Evolutionary conservation across 2,888 invertebrate genomes (phyloP), one percentile per base, ranked within the genome.

Genomic region (Stenotaenia linearis): DNA sequence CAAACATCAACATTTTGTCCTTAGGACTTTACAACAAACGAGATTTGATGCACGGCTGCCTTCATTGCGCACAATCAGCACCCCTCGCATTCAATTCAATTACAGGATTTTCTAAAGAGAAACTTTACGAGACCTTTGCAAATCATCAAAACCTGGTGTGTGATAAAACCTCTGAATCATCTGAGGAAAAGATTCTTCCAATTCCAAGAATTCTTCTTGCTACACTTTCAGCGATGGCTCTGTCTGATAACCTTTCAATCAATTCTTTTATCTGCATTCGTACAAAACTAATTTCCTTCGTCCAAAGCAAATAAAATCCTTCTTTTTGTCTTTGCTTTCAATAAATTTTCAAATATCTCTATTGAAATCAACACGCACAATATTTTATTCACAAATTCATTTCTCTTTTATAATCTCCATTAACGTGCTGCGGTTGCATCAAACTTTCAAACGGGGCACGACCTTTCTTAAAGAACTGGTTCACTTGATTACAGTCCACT

Each of bases 71-170:
- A 61, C 61, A 61, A 61, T 61, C 61, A 61, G 25, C 61, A 23
- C 23, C 23, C 61, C 25, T 1, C 61, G 2, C 61, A n/a, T n/a
- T n/a, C n/a, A 61, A 61, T 61, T 61, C 61, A 61, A 61, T 61
- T 61, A 61, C 61, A 25, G 45, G 45, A 23, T 61, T 61, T 61
- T 61, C 61, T 61, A 61, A 61, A 61, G 61, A 61, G 61, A 61
- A 61, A 61, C 61, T 61, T 61, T 61, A 61, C 61, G 4, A 61
- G 61, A 61, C 61, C 61, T 25, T 61, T 61, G 61, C 23, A 61
- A 61, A 28, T 61, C 61, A 61, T 61, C 61, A 61, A 5, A 61
- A 45, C 45, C n/a, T 61, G 28, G 15, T 61, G 61, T 61, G 45
- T 61, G 61, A 61, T 61, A 61, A 61, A 28, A 61, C 61, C 28